Evolutionary conservation across 2,797 vertebrate genomes (phyloP).

Genomic region (Xenops minutus): DNA sequence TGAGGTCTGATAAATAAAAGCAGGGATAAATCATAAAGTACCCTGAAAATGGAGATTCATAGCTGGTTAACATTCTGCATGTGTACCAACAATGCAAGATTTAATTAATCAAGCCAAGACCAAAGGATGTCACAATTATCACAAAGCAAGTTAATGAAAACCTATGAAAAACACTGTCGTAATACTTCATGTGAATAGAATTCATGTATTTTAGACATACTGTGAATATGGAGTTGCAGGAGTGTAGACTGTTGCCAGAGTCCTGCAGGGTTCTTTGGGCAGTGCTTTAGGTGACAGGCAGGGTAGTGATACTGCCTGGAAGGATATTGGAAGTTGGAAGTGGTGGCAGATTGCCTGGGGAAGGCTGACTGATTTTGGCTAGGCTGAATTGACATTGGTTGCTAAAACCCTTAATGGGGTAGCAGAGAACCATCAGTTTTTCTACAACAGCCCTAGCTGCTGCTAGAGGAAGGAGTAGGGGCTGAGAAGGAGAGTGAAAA

Average conservation of each 20-base stretch:
- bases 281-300: not conserved
- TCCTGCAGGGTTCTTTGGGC: not conserved
- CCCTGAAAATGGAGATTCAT: not conserved
- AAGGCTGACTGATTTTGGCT: not conserved
- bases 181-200: not conserved
- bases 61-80: not conserved
- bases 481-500: not conserved
- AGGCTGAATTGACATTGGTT: not conserved
- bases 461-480: not conserved
- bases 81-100: not conserved
- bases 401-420: not conserved
- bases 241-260: not conserved
- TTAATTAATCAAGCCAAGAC: constrained; percentile 19
- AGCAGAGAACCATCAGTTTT: not conserved
- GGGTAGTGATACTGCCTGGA: not conserved
- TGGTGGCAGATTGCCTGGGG: not conserved
- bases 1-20: not conserved
- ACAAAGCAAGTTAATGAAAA: not conserved
- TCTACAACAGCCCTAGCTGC: not conserved
- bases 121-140: constrained; percentile 8
- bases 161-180: not conserved
- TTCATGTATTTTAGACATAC: not conserved
- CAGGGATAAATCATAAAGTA: not conserved
- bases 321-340: not conserved
- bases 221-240: not conserved